Evolutionary conservation across 1,140 invertebrate genomes (phyloP), one percentile per base, ranked within the genome.

Genomic region (Carcinoscorpius rotundicauda): DNA sequence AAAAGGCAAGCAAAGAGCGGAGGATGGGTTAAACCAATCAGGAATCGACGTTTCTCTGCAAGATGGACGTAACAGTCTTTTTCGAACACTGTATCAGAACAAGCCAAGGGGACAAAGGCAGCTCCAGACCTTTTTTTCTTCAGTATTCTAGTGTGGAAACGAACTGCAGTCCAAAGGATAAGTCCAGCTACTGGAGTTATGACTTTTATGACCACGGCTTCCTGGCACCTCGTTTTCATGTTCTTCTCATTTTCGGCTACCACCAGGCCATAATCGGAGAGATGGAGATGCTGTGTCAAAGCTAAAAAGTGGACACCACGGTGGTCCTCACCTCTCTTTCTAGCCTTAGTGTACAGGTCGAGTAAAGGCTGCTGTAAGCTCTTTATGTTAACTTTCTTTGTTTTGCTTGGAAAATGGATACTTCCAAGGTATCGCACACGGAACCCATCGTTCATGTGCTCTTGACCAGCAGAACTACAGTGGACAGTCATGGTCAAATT

Each of bases 141-240:
- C 4, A 66, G 55, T 52, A 64, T 61, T 49, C 66, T 67, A 5
- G 63, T 60, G 10, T 71, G 62, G 57, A 72, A 71, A 49, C 67
- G 50, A 6, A 72, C 66, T 49, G 70, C 66, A 3, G 71, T 70
- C 69, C 69, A 72, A 5, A 72, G 63, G 3, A 71, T 11, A n/a
- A 71, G 65, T 58, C 71, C 71, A 49, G 70, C 69, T 52, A 72
- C 53, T 0, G 71, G 71, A 4, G 71, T 72, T 11, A 72, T 71
- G 6, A 72, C 71, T 61, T 72, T 72, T 29, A 68, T 71, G 4
- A 72, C 63, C 6, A 69, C 60, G n/a, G 66, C 51, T 29, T 66
- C 66, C 8, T 56, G 58, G 48, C 63, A 60, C 4, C 49, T 66
- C n/a, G 62, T 4, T 59, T n/a, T 57, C 29, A 29, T 29, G n/a